phyloP scores from a whole-genome alignment of 2,113 vertebrate species.

The Clarias magur region DNA sequence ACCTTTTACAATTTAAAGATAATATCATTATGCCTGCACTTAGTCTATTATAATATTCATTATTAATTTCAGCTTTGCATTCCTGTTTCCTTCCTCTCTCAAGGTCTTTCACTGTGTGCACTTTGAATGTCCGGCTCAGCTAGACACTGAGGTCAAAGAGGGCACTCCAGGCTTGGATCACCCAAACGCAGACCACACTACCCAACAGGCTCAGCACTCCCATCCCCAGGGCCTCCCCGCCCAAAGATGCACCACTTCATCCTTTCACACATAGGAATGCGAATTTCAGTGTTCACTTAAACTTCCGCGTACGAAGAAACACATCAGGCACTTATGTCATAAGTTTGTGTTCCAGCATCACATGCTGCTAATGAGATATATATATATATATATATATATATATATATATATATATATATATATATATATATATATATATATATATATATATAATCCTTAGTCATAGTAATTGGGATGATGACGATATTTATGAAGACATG shows the following conservation, averaged over 20 bases:
- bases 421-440: conserved; percentile 45
- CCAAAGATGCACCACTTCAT: conserved; percentile 53
- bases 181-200: conserved; percentile 46
- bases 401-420: conserved; percentile 43
- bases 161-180: conserved; percentile 71
- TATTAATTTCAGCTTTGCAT: background rate
- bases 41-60: background rate
- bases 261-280: conserved; percentile 58
- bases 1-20: background rate
- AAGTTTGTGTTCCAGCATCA: conserved; percentile 18
- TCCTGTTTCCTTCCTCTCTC: background rate
- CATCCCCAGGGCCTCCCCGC: conserved; percentile 66
- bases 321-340: conserved; percentile 24
- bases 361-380: conserved; percentile 42
- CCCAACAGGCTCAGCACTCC: conserved; percentile 59
- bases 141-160: conserved; percentile 78
- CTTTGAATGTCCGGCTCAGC: conserved; percentile 93
- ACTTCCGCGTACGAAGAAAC: conserved; percentile 7
- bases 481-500: conserved; percentile 13
- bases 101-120: conserved; percentile 99
- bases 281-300: conserved; percentile 14
- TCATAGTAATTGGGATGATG: background rate
- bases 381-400: conserved; percentile 42
- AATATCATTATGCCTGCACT: background rate
- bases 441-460: conserved; percentile 42